These are phyloP conservation scores for Sweltsa coloradensis DNA, from an alignment of 1,140 invertebrate species.

Conservation along the genomic window DNA sequence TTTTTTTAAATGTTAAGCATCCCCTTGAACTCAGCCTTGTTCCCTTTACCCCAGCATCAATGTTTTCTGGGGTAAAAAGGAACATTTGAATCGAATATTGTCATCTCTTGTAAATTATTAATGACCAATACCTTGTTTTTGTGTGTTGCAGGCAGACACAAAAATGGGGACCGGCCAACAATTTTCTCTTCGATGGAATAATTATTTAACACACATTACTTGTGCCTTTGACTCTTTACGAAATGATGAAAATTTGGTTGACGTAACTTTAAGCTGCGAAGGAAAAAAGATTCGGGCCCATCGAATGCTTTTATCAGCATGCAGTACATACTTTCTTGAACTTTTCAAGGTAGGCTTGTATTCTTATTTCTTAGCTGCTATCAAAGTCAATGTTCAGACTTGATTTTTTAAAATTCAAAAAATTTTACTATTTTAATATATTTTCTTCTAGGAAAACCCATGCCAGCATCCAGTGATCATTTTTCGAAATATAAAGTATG, in stretches of 20 bases:
- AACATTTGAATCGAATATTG: no score
- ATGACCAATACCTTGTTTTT: no score
- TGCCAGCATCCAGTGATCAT: conserved; percentile 78
- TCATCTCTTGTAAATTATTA: no score
- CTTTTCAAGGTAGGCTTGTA: conserved; percentile 48
- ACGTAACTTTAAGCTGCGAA: conserved; percentile 76
- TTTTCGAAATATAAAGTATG: conserved; percentile 69
- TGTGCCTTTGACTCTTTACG: conserved; percentile 64
- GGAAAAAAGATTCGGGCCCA: conserved; percentile 70
- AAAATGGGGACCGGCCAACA: conserved; percentile 45
- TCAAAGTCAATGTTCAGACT: neutral
- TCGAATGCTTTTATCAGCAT: conserved; percentile 73
- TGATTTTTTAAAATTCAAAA: neutral
- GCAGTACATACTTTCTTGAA: conserved; percentile 70
- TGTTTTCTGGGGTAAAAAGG: no score
- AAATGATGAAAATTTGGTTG: conserved; percentile 66
- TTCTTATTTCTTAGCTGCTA: neutral
- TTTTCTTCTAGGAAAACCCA: conserved; percentile 51
- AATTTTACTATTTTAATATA: conserved; percentile 6
- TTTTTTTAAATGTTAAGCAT: no score
- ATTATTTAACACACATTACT: conserved; percentile 58
- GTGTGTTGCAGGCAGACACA: no score
- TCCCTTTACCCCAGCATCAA: no score
- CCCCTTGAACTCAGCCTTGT: no score
- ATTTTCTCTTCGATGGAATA: conserved; percentile 65